Evolutionary conservation across 1,140 invertebrate genomes (phyloP).

Genomic region (Drosophila neocordata): DNA sequence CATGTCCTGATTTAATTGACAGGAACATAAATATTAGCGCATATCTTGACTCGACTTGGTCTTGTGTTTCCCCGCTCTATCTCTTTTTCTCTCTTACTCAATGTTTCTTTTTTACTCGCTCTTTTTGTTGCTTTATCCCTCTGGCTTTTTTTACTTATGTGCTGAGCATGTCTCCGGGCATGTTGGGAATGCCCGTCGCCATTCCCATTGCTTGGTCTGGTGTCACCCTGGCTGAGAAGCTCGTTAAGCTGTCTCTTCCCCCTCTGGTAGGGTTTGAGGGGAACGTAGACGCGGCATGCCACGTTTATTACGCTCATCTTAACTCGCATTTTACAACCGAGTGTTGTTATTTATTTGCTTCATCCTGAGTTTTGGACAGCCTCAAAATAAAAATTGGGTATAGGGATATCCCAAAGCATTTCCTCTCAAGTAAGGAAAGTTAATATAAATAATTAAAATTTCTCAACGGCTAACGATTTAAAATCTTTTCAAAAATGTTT

Average conservation of each 20-base stretch:
- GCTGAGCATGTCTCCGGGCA: conserved; percentile 45
- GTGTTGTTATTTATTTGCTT: conserved; percentile 59
- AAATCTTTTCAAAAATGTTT: conserved; percentile 4
- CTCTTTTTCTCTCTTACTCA: not conserved
- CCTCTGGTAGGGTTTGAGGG: not conserved
- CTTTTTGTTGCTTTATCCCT: not conserved
- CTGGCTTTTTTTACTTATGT: conserved; percentile 39
- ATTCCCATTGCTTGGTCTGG: conserved; percentile 16
- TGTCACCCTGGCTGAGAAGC: conserved; percentile 64
- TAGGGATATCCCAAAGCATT: conserved; percentile 1
- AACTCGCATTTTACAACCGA: conserved; percentile 68
- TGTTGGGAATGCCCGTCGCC: conserved; percentile 22
- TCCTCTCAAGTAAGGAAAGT: not conserved
- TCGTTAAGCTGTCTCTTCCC: conserved; percentile 69
- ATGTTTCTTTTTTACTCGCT: not conserved
- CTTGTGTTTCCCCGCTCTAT: conserved; percentile 33
- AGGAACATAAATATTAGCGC: conserved; percentile 81
- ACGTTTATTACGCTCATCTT: conserved; percentile 72
- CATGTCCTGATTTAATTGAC: conserved; percentile 81
- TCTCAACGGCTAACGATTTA: conserved; percentile 3
- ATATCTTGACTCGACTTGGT: conserved; percentile 70
- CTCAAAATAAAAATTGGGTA: not conserved
- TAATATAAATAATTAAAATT: conserved; percentile 12
- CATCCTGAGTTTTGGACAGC: conserved; percentile 29
- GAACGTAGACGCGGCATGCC: conserved; percentile 20